Conservation (phyloP, 2,797 vertebrate genomes). For the Pampus argenteus region DNA sequence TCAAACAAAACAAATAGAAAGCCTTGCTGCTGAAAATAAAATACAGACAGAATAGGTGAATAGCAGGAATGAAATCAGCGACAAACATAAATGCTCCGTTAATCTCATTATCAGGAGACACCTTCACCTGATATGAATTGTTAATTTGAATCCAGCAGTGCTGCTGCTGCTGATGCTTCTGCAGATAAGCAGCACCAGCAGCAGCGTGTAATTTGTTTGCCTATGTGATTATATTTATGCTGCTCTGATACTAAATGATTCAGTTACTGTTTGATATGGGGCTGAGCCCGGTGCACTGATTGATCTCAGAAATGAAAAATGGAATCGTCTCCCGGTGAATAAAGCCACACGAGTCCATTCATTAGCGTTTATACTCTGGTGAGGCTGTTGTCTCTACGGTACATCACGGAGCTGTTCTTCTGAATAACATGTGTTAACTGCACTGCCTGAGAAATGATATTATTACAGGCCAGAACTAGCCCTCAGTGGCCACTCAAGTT, state of each 20-base stretch:
- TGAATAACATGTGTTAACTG: constrained; percentile 54
- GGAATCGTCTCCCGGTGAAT: constrained; percentile 47
- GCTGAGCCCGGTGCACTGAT: constrained; percentile 27
- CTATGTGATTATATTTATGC: constrained; percentile 62
- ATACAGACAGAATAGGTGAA: constrained; percentile 5
- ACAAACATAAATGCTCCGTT: constrained; percentile 16
- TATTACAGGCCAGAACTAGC: constrained; percentile 38
- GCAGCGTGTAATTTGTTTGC: constrained; percentile 61
- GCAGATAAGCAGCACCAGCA: constrained; percentile 45
- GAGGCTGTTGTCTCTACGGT: constrained; percentile 13
- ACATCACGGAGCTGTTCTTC: constrained; percentile 25
- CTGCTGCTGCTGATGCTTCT: constrained; percentile 30
- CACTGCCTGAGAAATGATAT: constrained; percentile 40
- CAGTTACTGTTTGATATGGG: constrained; percentile 49
- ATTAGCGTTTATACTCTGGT: constrained; percentile 36
- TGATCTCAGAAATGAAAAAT: constrained; percentile 64
- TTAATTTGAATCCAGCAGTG: constrained; percentile 34
- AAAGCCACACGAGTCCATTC: constrained; percentile 44
- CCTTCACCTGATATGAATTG: constrained; percentile 52
- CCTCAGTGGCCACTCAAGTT: constrained; percentile 27
- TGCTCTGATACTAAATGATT: constrained; percentile 58
- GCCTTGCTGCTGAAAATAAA: not conserved
- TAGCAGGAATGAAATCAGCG: not conserved
- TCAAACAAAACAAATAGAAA: constrained; percentile 8
- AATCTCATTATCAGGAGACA: constrained; percentile 50